Base-by-base conservation (phyloP, 2,113 vertebrate genomes). In the Lophochroa leadbeateri region DNA sequence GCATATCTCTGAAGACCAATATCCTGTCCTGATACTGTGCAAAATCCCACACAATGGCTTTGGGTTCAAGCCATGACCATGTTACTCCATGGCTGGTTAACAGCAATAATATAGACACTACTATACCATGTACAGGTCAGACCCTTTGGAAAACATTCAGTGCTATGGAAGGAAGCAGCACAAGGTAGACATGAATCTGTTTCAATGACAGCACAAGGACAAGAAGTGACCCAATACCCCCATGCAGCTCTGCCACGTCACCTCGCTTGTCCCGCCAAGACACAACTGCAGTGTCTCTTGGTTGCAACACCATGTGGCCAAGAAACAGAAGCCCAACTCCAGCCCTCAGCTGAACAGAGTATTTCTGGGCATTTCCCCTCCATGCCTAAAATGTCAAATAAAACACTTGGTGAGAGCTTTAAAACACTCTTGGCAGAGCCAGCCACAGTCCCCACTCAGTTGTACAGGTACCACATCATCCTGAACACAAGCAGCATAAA, bases 171-270 rank as follows among this genome's bases (percentile, higher is more conserved):
- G 39, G 35, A 44, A 79, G 52, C 47, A 27, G 20, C 17, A 52
- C 12, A 57, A 41, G 49, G n/a, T 6, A 37, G n/a, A 35, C 39
- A 76, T 44, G 47, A 43, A 71, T 20, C n/a, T 35, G 29, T 35
- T 53, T 43, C 3, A 1, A 19, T 13, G 6, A 11, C 2, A 3
- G 31, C 50, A 77, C n/a, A 37, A 64, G 44, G 43, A 37, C 49
- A 76, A 47, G 37, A 69, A 17, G 27, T 53, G 39, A 82, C 13
- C 10, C 46, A 43, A 16, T 10, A 58, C 5, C 16, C 18, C 28
- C 6, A 58, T 0, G 6, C 37, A 23, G 47, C 2, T 86, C 57
- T 70, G 49, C 44, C 2, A 0, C 28, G 29, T 39, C 49, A 64
- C 33, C 20, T 10, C 3, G 3, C 37, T 41, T 35, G 28, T 21